A percentile compares a stretch with the other conserved stretches of the same genome.
phyloP scores from a whole-genome alignment of 2,888 invertebrate genomes.

The Caenorhabditis wallacei region DNA sequence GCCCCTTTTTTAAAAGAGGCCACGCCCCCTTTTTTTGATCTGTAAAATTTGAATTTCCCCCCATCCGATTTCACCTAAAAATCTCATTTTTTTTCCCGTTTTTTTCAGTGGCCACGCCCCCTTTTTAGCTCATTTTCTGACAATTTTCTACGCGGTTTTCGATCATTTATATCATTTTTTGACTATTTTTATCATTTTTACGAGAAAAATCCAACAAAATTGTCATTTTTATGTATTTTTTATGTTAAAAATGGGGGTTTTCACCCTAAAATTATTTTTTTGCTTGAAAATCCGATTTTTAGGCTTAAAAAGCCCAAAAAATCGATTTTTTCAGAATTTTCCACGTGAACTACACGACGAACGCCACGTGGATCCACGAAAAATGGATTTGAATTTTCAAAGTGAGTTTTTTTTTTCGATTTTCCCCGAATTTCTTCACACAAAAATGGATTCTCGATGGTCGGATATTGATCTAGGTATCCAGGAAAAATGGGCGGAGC shows the following conservation, averaged over 20 bases:
- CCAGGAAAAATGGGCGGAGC: neutral
- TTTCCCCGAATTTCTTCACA: no score
- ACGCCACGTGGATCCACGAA: constrained; percentile 5
- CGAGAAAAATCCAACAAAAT: no score
- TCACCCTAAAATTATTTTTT: neutral
- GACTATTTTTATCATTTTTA: no score
- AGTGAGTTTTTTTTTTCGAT: constrained; percentile 64
- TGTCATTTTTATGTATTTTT: no score
- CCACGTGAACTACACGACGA: neutral
- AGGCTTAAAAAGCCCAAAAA: no score
- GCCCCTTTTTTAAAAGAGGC: no score
- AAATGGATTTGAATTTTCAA: constrained; percentile 74
- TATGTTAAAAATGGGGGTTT: neutral
- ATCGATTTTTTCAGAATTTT: neutral
- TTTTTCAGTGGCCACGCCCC: neutral
- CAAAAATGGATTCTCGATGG: constrained; percentile 41
- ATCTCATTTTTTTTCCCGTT: neutral
- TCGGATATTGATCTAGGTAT: constrained; percentile 57
- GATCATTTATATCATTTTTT: no score
- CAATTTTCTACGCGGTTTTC: constrained; percentile 4
- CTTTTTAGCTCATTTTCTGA: neutral
- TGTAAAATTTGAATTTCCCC: no score
- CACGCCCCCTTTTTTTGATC: no score
- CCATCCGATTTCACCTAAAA: no score
- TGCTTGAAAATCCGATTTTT: no score